Conservation (phyloP, 2,888 invertebrate genomes). For the Blera fallax region DNA sequence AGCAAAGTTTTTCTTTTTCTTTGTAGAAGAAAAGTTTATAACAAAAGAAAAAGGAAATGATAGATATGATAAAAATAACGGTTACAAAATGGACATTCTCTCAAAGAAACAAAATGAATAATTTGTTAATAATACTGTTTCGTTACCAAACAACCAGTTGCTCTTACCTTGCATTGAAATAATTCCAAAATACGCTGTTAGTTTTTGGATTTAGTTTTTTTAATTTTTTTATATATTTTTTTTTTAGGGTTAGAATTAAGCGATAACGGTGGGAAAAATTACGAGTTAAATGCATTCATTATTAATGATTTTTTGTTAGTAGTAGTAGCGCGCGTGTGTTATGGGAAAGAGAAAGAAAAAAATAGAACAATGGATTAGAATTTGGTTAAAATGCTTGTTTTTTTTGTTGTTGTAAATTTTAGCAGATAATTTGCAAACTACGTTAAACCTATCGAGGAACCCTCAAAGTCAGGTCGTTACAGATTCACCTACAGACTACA, state of each 20-base stretch:
- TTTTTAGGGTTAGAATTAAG: constrained; percentile 68
- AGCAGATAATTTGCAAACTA: constrained; percentile 32
- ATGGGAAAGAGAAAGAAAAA: constrained; percentile 73
- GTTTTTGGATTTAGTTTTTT: constrained; percentile 74
- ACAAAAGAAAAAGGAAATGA: constrained; percentile 13
- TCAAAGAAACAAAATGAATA: constrained; percentile 49
- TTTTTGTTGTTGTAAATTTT: constrained; percentile 45
- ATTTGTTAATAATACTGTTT: constrained; percentile 65
- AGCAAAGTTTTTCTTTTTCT: constrained; percentile 19
- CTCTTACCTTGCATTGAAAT: constrained; percentile 99
- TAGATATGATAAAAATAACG: constrained; percentile 12
- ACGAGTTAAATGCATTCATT: constrained; percentile 52
- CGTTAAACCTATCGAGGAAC: background rate
- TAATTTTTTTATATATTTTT: constrained; percentile 72
- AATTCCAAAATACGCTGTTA: constrained; percentile 98
- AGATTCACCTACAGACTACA: no score
- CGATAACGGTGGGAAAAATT: constrained; percentile 51
- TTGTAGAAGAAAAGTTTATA: constrained; percentile 26
- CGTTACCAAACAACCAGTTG: constrained; percentile 79
- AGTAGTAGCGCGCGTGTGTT: constrained; percentile 71
- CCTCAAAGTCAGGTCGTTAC: background rate
- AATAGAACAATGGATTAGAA: constrained; percentile 72
- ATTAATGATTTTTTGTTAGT: constrained; percentile 67
- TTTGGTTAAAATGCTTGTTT: constrained; percentile 57
- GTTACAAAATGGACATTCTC: constrained; percentile 65